Evolutionary conservation across 2,797 vertebrate genomes (phyloP), one percentile per base, ranked within the genome.

Genomic region (Trematomus bernacchii): DNA sequence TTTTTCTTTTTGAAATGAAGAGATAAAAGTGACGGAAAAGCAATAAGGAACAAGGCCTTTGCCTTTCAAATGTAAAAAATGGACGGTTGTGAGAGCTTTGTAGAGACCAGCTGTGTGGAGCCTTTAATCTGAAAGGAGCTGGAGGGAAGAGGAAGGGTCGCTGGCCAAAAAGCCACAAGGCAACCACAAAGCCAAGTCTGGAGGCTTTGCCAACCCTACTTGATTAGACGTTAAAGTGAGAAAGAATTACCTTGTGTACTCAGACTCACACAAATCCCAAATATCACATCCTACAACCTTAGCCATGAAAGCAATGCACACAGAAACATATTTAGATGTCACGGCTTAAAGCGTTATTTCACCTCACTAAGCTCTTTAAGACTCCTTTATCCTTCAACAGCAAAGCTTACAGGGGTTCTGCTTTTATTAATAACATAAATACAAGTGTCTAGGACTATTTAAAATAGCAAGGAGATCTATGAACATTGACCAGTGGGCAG

Each of bases 31-130:
- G 76, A 47, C 76, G 61, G 59, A 52, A 53, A 67, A 80, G 42
- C 80, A 76, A 79, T 84, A 18, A 82, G 73, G 66, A 84, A 64
- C 16, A 42, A 73, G 62, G 62, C 37, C 48, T 43, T 71, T 63
- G 63, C 50, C 76, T 85, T 92, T 89, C 71, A 87, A 86, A 85
- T 89, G 81, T 71, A 67, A 84, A 82, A 67, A 58, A 52, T 33
- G 16, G 53, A 59, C 27, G 30, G 6, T 44, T 55, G 21, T 40
- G 21, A 75, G 66, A 60, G 75, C 72, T 79, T 81, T 86, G 71
- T 70, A 48, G 43, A 64, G 64, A 27, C 84, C 81, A 79, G 71
- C 69, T 88, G 79, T 59, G 79, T 15, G 13, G 40, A 27, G 51
- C 55, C 19, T 71, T 51, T 67, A 63, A 71, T 83, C 65, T 37